phyloP scores from a whole-genome alignment of 2,888 invertebrate species.

The Dilophus febrilis region DNA sequence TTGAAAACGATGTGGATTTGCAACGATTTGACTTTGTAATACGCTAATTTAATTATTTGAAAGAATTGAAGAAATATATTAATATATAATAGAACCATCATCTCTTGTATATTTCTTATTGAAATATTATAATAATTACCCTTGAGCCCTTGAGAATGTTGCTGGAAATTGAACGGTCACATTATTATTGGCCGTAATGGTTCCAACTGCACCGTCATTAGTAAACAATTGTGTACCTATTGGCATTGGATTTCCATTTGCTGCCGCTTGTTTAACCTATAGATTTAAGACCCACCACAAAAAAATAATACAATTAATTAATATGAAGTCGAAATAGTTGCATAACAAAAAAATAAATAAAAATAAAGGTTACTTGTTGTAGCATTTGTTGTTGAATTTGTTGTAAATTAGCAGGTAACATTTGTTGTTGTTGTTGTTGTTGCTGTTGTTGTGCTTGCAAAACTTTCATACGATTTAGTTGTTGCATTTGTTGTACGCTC shows the following conservation, averaged over 20 bases:
- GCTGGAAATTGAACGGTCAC: slow-evolving; percentile 26
- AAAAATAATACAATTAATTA: too few relatives aligned
- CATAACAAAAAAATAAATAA: too few relatives aligned
- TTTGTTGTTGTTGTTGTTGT: slow-evolving; percentile 9
- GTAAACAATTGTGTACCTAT: slow-evolving; percentile 36
- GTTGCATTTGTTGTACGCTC: slow-evolving; percentile 11
- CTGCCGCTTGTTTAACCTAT: slow-evolving; percentile 48
- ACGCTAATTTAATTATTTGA: too few relatives aligned
- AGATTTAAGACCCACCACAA: too few relatives aligned
- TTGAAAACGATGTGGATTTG: slow-evolving; percentile 8
- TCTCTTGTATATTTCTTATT: too few relatives aligned
- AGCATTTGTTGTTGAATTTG: slow-evolving; percentile 38
- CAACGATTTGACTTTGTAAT: slow-evolving; percentile 1
- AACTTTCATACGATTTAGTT: background rate
- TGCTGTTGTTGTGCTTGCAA: slow-evolving; percentile 9
- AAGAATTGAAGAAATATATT: too few relatives aligned
- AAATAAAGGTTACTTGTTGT: slow-evolving; percentile 22
- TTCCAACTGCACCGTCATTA: slow-evolving; percentile 41
- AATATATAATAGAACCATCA: too few relatives aligned
- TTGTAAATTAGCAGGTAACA: slow-evolving; percentile 18
- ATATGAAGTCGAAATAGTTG: too few relatives aligned
- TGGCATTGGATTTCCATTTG: slow-evolving; percentile 37
- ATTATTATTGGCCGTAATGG: slow-evolving; percentile 43
- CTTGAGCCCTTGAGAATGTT: slow-evolving; percentile 2
- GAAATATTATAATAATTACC: slow-evolving; percentile 1